Base-by-base conservation (phyloP, 2,113 vertebrate genomes). In the Ancistrus triradiatus region DNA sequence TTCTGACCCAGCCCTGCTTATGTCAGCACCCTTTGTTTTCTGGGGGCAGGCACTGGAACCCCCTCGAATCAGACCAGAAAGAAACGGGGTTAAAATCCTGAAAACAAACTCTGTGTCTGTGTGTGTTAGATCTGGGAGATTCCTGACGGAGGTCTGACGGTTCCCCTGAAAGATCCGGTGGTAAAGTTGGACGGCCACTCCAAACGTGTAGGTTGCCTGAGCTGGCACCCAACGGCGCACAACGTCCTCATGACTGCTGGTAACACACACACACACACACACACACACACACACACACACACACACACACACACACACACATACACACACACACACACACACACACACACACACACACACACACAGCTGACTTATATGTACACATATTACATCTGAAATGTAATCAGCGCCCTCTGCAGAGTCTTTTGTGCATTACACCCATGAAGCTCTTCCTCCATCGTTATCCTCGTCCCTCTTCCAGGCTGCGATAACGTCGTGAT, bases 151-250 rank as follows among this genome's bases (percentile, higher is more conserved):
- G 93, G 92, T 9, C 75, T 93, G 60, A 71, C 15, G 0, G 40
- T 84, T 6, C 69, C 90, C 0, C 73, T 95, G 73, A 86, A 85
- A 44, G 89, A 91, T 3, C 89, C 93, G 0, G 83, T 95, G 0
- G 90, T 93, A 64, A 93, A 91, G 63, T 81, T 95, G 68, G 92
- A 95, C 1, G 93, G 93, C 3, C 93, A 95, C 78, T 91, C 91
- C 55, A 95, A 94, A 66, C 86, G 93, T 0, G 93, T 94, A 15
- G 93, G 93, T 74, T 91, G 92, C 28, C 84, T 94, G 40, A 78
- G 74, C 68, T 95, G 93, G 93, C 93, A 94, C 69, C 92, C 93
- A 19, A 94, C 91, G 0, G 92, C 92, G 37, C 92, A 89, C 80
- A 95, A 95, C 0, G 88, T 95, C 52, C 87, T 94, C 48, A 79